phyloP scores from a whole-genome alignment of 2,113 vertebrate species.

The Diadophis punctatus region DNA sequence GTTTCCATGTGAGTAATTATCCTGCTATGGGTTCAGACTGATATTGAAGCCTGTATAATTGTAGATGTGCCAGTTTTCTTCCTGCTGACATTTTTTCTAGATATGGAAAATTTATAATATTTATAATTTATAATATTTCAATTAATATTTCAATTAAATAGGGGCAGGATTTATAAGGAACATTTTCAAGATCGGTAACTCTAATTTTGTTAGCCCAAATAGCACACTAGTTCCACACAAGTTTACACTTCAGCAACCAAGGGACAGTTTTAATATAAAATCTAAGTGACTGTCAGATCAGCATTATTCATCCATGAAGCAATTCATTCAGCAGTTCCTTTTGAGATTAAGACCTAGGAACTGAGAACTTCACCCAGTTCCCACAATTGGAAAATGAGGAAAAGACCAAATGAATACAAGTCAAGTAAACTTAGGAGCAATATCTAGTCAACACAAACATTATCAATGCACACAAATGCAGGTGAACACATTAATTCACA shows the following conservation, averaged over 20 bases:
- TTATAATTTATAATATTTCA: neutral
- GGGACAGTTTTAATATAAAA: neutral
- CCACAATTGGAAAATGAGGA: neutral
- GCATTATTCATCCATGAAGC: neutral
- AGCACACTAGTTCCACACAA: neutral
- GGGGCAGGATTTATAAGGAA: neutral
- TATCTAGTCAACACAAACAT: neutral
- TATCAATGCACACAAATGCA: neutral
- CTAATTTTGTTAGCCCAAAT: neutral
- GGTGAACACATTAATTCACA: neutral
- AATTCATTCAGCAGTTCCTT: neutral
- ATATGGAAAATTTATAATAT: neutral
- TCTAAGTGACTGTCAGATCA: neutral
- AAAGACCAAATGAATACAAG: neutral
- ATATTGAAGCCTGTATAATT: neutral
- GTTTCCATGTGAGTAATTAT: neutral
- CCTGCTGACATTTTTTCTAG: neutral
- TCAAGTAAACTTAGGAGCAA: neutral
- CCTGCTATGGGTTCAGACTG: neutral
- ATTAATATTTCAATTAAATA: neutral
- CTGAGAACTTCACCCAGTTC: neutral
- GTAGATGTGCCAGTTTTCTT: neutral
- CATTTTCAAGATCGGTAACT: neutral
- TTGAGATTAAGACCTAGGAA: neutral
- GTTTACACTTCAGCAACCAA: neutral